phyloP scores from a whole-genome alignment of 2,113 vertebrate species.

The Neolamprologus sp. region DNA sequence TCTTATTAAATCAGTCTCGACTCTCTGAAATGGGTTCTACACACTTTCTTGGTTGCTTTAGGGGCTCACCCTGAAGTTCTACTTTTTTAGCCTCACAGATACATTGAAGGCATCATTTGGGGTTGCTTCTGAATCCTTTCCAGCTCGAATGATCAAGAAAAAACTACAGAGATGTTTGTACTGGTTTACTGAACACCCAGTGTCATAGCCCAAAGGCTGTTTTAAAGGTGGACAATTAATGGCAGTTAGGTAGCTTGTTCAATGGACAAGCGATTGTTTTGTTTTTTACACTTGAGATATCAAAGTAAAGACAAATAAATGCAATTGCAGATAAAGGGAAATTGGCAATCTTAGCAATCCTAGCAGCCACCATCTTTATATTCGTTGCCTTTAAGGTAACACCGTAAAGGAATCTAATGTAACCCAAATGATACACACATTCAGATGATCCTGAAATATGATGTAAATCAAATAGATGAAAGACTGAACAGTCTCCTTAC shows the following conservation, averaged over 20 bases:
- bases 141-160: not conserved
- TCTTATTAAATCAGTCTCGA: not conserved
- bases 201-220: not conserved
- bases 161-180: not conserved
- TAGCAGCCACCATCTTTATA: not conserved
- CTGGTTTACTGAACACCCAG: not conserved
- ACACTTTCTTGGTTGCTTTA: not conserved
- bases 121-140: not conserved
- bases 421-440: not conserved
- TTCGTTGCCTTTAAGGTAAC: not conserved
- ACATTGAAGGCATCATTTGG: not conserved
- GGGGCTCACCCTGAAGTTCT: not conserved
- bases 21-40: not conserved
- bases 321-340: not conserved
- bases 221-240: not conserved
- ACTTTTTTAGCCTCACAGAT: not conserved
- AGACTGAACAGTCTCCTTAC: not conserved
- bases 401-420: not conserved
- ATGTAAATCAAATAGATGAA: not conserved
- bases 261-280: not conserved
- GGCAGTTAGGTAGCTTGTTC: not conserved
- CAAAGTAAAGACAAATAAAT: not conserved
- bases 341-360: not conserved
- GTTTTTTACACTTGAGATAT: not conserved
- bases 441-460: not conserved